These are phyloP conservation scores for Chironomus riparius DNA, from an alignment of 2,888 invertebrate species.

Conservation along the genomic window DNA sequence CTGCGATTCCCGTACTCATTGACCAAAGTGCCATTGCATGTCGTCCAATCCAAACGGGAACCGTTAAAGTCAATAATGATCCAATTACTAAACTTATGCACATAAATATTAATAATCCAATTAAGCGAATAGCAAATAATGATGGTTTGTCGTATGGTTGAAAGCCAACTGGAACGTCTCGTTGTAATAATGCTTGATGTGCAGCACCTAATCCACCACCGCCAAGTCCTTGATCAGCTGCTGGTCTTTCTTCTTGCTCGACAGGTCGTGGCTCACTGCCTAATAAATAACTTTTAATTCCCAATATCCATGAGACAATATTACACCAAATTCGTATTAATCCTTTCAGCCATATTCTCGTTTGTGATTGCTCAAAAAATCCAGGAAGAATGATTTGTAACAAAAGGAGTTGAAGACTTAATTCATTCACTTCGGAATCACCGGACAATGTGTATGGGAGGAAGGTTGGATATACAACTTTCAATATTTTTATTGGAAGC, in stretches of 20 bases:
- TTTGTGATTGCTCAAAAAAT: conserved; percentile 91
- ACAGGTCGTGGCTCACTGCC: conserved; percentile 52
- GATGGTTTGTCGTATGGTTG: conserved; percentile 84
- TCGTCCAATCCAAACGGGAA: conserved; percentile 87
- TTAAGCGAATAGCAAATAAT: conserved; percentile 64
- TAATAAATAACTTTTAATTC: conserved; percentile 81
- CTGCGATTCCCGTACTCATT: conserved; percentile 44
- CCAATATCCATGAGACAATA: conserved; percentile 71
- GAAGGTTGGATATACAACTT: conserved; percentile 72
- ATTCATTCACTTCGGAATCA: conserved; percentile 83
- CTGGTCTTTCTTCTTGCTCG: conserved; percentile 34
- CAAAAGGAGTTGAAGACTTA: conserved; percentile 84
- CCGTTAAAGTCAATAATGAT: conserved; percentile 69
- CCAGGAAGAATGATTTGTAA: conserved; percentile 94
- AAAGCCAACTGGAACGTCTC: conserved; percentile 75
- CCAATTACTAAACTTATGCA: conserved; percentile 76
- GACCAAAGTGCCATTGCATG: conserved; percentile 82
- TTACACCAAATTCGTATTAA: conserved; percentile 80
- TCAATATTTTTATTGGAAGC: conserved; percentile 83
- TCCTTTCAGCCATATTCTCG: conserved; percentile 88
- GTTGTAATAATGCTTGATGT: conserved; percentile 78
- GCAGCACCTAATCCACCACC: conserved; percentile 60
- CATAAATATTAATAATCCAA: conserved; percentile 63
- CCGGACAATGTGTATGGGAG: conserved; percentile 89
- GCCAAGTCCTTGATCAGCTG: conserved; percentile 41